A percentile compares a stretch with the other conserved stretches of the same genome.
Conservation (phyloP, 2,113 vertebrate genomes). For the Menidia beryllina region DNA sequence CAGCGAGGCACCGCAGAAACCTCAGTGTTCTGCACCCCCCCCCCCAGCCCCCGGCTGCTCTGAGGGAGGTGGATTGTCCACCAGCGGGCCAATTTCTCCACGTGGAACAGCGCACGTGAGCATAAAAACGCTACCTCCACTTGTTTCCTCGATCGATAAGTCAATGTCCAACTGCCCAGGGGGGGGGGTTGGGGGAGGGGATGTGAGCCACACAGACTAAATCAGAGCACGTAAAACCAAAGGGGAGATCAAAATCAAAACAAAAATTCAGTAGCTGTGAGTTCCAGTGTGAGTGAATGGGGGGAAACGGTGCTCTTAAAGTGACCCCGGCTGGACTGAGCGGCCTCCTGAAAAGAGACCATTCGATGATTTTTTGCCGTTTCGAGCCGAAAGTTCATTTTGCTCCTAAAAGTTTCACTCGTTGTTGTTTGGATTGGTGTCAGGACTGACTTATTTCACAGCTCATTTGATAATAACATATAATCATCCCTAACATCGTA, state of each 20-base stretch:
- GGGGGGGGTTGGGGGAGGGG: too few species aligned
- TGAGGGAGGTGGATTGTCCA: constrained; percentile 13
- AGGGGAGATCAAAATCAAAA: constrained; percentile 18
- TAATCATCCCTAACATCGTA: too few species aligned
- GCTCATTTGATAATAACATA: too few species aligned
- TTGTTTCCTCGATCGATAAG: constrained; percentile 3
- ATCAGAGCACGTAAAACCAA: constrained; percentile 37
- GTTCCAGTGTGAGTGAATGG: constrained; percentile 56
- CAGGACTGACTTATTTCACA: too few species aligned
- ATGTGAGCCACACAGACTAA: constrained; percentile 10
- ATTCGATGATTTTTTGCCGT: background rate
- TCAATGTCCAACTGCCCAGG: constrained; percentile 18
- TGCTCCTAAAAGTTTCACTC: background rate
- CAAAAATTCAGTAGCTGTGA: constrained; percentile 43
- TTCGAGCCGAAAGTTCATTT: background rate
- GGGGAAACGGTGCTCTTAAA: constrained; percentile 45
- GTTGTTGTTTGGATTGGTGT: too few species aligned
- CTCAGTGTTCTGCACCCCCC: too few species aligned
- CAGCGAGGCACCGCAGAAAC: constrained; percentile 20
- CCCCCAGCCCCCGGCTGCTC: too few species aligned
- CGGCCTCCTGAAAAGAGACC: constrained; percentile 13
- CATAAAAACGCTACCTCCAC: background rate
- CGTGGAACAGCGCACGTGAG: background rate
- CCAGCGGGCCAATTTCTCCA: background rate
- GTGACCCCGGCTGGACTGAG: constrained; percentile 49